Evolutionary conservation across 2,888 invertebrate species (phyloP).

Genomic region (Drosophila tanythrix): DNA sequence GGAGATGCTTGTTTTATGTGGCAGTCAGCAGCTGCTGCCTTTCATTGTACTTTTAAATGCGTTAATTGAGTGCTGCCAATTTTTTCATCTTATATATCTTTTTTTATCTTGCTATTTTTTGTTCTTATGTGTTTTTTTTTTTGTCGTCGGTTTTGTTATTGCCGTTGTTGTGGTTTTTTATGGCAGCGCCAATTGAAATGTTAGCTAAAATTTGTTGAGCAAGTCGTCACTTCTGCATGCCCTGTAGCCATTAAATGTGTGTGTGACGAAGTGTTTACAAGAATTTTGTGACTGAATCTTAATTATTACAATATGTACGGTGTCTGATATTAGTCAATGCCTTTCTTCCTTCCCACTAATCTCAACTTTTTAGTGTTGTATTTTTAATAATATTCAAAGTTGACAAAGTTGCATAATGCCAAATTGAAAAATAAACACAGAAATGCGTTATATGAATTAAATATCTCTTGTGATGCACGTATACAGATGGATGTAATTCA

Average conservation of each 20-base stretch:
- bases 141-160: conserved; percentile 39
- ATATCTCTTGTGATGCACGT: background rate
- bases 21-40: conserved; percentile 34
- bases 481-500: background rate
- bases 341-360: background rate
- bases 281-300: background rate
- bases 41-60: conserved; percentile 72
- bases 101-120: conserved; percentile 8
- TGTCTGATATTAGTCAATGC: background rate
- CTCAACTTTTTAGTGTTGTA: background rate
- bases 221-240: conserved; percentile 10
- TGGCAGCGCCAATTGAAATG: conserved; percentile 55
- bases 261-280: background rate
- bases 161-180: conserved; percentile 28
- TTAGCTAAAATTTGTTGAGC: conserved; percentile 25
- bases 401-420: background rate
- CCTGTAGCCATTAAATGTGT: background rate
- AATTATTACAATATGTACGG: background rate
- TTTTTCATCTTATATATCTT: conserved; percentile 39
- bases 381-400: background rate
- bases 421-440: background rate
- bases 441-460: background rate
- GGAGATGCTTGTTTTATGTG: background rate
- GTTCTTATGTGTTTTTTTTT: background rate
- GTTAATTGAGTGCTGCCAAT: conserved; percentile 78